phyloP scores from a whole-genome alignment of 2,113 vertebrate genomes.

The Muntiacus reevesi region DNA sequence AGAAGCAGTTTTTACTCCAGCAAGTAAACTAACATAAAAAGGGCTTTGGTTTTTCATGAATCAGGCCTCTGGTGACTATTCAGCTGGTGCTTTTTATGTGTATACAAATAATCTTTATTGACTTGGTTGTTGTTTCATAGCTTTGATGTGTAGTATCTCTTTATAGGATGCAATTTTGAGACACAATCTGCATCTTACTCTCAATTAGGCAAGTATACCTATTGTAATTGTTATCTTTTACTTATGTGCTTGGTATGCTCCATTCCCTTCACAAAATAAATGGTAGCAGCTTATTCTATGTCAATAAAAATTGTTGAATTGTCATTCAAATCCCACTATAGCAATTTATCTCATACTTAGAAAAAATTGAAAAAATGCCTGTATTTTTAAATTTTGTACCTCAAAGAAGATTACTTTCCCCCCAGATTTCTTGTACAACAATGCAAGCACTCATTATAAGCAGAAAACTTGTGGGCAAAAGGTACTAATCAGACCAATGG shows the following conservation, averaged over 20 bases:
- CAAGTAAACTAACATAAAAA: neutral
- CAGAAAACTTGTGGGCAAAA: neutral
- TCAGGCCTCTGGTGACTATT: slow-evolving; percentile 58
- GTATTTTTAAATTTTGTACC: neutral
- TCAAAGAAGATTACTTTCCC: neutral
- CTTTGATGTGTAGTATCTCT: slow-evolving; percentile 84
- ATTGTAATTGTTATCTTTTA: slow-evolving; percentile 44
- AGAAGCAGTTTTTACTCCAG: neutral
- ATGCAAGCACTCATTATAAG: neutral
- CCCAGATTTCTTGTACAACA: neutral
- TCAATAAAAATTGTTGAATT: slow-evolving; percentile 60
- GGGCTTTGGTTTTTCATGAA: slow-evolving; percentile 77
- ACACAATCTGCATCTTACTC: slow-evolving; percentile 84
- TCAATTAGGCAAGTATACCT: slow-evolving; percentile 86
- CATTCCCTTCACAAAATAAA: slow-evolving; percentile 58
- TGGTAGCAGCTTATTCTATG: slow-evolving; percentile 7
- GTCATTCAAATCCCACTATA: slow-evolving; percentile 42
- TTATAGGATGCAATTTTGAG: slow-evolving; percentile 87
- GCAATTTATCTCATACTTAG: neutral
- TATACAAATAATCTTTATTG: slow-evolving; percentile 35
- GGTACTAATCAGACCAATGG: neutral
- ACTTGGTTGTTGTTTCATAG: slow-evolving; percentile 61
- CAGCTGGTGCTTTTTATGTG: neutral
- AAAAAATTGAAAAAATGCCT: neutral
- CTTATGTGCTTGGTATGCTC: neutral